Conservation (phyloP, 30 jellyfish, hydroid and myxozoan genomes). For the Morbakka virulenta region DNA sequence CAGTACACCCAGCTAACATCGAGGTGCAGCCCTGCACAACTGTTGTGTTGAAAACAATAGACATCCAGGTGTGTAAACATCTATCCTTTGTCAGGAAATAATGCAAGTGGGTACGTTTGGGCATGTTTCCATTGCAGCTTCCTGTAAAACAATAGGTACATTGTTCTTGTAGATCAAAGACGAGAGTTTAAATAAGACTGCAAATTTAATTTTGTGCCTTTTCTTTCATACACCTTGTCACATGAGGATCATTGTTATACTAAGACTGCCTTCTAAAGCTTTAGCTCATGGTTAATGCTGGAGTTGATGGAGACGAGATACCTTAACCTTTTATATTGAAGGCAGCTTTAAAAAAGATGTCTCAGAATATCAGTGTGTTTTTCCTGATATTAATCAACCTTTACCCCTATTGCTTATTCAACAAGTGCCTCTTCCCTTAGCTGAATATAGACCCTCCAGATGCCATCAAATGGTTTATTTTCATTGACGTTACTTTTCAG, state of each 20-base stretch:
- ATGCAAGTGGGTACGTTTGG: background rate
- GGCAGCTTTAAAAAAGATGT: too few relatives aligned
- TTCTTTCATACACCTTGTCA: background rate
- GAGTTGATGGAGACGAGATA: too few relatives aligned
- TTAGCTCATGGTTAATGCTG: too few relatives aligned
- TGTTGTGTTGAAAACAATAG: background rate
- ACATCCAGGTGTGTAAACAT: background rate
- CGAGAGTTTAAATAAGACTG: background rate
- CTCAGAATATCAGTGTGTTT: too few relatives aligned
- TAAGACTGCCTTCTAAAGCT: background rate
- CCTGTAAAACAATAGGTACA: too few relatives aligned
- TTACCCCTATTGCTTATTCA: too few relatives aligned
- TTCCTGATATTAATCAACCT: too few relatives aligned
- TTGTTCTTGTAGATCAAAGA: background rate
- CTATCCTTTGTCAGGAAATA: background rate
- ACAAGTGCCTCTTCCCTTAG: background rate
- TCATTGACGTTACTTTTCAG: background rate
- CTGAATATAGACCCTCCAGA: background rate
- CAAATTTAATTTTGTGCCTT: background rate
- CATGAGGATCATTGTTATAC: background rate
- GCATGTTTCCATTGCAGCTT: too few relatives aligned
- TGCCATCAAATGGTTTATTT: background rate
- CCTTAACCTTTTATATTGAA: too few relatives aligned
- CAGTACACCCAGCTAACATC: background rate
- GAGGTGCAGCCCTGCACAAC: background rate